Evolutionary conservation across 2,797 vertebrate species (phyloP).

Genomic region (Crax fasciolata): DNA sequence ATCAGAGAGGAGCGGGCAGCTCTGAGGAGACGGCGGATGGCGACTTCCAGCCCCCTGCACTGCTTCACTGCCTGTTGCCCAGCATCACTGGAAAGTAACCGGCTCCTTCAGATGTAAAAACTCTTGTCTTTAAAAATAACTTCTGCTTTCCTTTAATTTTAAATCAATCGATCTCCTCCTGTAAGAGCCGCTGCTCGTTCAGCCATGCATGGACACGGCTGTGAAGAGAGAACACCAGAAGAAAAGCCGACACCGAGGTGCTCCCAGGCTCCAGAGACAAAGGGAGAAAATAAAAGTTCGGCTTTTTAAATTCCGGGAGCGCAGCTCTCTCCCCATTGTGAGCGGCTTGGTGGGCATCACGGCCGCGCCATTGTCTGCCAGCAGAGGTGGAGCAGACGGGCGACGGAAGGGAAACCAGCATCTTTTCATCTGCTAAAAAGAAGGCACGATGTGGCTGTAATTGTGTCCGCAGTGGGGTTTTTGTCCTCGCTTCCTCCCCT

Average conservation of each 20-base stretch:
- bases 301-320: not conserved
- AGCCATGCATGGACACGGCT: conserved; percentile 10
- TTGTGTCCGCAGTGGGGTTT: conserved; percentile 26
- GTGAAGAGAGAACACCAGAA: conserved; percentile 23
- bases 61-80: not conserved
- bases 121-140: conserved; percentile 44
- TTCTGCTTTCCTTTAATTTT: conserved; percentile 68
- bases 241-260: not conserved
- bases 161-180: conserved; percentile 54
- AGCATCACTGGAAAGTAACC: conserved; percentile 41
- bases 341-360: conserved; percentile 48
- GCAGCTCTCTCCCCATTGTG: not conserved
- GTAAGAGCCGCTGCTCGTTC: conserved; percentile 19
- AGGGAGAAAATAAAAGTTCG: conserved; percentile 56
- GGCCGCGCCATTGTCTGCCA: conserved; percentile 21
- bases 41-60: conserved; percentile 20
- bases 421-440: conserved; percentile 63
- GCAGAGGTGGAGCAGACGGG: conserved; percentile 15
- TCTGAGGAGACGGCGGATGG: not conserved
- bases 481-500: conserved; percentile 57
- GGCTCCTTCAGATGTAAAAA: conserved; percentile 19
- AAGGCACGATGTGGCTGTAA: not conserved
- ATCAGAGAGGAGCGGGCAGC: not conserved
- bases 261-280: conserved; percentile 32
- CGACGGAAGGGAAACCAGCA: conserved; percentile 37